Evolutionary conservation across 1,140 invertebrate genomes (phyloP), one percentile per base, ranked within the genome.

Genomic region (Sarcophaga bullata): DNA sequence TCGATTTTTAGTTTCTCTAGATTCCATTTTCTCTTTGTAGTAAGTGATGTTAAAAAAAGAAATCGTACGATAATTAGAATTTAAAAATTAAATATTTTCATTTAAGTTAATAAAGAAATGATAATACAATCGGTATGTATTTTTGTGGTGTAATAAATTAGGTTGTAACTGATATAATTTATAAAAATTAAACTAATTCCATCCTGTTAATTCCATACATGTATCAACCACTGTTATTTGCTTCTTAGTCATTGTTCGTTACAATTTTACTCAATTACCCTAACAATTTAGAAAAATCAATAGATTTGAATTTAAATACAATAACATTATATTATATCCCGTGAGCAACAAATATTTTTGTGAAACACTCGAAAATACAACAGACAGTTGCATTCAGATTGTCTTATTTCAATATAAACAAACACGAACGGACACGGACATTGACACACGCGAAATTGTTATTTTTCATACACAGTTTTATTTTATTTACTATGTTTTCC

Each of bases 361-460:
- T 25, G 17, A 19, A 68, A 25, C 62, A 25, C 62, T 68, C 62
- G 25, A 68, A 68, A 68, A 68, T 7, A 13, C 62, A 19, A 68
- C 62, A 68, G 9, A 68, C 62, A 68, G 9, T 68, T 68, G n/a
- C 19, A 68, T 68, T 19, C 17, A 68, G 8, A 68, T 68, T 68
- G 9, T 68, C 10, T 68, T 68, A 68, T 68, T 68, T n/a, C n/a
- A 68, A 17, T 19, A 9, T 19, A 37, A 37, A 37, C 4, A 37
- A 25, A 68, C 62, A 68, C 62, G 62, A 68, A 62, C 17, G 62
- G n/a, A 68, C 17, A n/a, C n/a, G n/a, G n/a, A n/a, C n/a, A n/a
- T n/a, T n/a, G n/a, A n/a, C n/a, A 68, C 62, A 68, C 62, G 62
- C 62, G 17, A 68, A 68, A 68, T 25, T 10, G 10, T 68, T 25